Evolutionary conservation across 2,797 vertebrate genomes (phyloP).

Genomic region (Scyliorhinus canicula): DNA sequence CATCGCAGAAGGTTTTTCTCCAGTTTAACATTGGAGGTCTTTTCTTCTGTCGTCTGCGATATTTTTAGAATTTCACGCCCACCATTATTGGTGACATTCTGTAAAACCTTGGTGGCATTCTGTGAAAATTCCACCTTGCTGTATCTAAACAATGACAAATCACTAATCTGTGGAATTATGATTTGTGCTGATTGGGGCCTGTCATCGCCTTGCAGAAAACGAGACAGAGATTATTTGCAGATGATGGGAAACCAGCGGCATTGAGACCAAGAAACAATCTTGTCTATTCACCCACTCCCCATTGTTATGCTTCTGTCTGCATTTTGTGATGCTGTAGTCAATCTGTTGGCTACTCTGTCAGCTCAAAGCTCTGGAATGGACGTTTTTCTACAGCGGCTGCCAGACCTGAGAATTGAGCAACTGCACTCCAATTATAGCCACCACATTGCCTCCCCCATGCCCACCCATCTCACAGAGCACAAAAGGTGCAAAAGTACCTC

Average conservation of each 20-base stretch:
- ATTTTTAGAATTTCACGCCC: background rate
- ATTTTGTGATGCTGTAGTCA: background rate
- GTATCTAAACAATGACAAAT: background rate
- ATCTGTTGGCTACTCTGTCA: background rate
- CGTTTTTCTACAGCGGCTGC: background rate
- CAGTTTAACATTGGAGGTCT: background rate
- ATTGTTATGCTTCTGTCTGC: background rate
- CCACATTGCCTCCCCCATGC: background rate
- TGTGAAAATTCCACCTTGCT: background rate
- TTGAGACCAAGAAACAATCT: background rate
- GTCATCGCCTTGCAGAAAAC: background rate
- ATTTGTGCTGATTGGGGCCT: background rate
- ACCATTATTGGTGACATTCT: background rate
- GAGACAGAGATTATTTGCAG: background rate
- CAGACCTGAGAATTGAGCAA: background rate
- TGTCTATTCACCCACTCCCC: background rate
- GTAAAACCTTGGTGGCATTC: background rate
- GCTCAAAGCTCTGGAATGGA: background rate
- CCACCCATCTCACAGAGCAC: background rate
- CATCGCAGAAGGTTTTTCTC: background rate
- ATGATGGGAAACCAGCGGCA: background rate
- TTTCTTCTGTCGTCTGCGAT: background rate
- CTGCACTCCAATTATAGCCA: background rate
- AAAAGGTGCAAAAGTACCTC: background rate
- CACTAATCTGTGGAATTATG: background rate